These are phyloP conservation scores for Aptenodytes patagonicus DNA, from an alignment of 2,113 vertebrate species.

Conservation along the genomic window DNA sequence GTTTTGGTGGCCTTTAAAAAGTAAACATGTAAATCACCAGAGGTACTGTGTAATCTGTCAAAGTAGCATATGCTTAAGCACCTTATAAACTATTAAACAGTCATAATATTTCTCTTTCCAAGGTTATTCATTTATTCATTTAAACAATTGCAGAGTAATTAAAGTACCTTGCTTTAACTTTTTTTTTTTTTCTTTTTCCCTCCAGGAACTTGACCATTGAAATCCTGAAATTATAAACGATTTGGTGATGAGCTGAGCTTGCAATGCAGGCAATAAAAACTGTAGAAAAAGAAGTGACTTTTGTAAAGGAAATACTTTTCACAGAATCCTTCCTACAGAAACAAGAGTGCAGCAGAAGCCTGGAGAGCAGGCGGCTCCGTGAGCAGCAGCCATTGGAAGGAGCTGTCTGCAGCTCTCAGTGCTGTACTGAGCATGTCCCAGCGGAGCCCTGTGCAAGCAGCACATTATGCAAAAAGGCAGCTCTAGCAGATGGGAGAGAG, in stretches of 20 bases:
- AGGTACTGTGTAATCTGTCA: not conserved
- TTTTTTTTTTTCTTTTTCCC: not conserved
- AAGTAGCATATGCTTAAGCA: not conserved
- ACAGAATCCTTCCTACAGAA: conserved; percentile 74
- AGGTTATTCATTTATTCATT: not conserved
- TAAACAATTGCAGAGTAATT: not conserved
- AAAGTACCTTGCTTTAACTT: not conserved
- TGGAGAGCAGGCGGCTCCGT: not conserved
- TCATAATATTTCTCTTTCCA: not conserved
- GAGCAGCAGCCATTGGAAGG: conserved; percentile 73
- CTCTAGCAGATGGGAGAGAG: conserved; percentile 77
- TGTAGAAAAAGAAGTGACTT: conserved; percentile 73
- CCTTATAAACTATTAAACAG: conserved; percentile 3
- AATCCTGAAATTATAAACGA: not conserved
- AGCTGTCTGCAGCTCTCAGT: conserved; percentile 68
- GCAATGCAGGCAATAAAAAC: conserved; percentile 76
- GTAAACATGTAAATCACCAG: not conserved
- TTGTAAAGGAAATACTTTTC: conserved; percentile 75
- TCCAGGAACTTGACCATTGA: not conserved
- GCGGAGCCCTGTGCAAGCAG: conserved; percentile 75
- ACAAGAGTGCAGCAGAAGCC: conserved; percentile 43
- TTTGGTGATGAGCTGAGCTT: not conserved
- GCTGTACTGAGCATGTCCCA: conserved; percentile 79
- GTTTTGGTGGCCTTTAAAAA: not conserved
- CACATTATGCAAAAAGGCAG: conserved; percentile 79